Base-by-base conservation (phyloP, 2,797 vertebrate genomes). In the Propithecus perrieri region DNA sequence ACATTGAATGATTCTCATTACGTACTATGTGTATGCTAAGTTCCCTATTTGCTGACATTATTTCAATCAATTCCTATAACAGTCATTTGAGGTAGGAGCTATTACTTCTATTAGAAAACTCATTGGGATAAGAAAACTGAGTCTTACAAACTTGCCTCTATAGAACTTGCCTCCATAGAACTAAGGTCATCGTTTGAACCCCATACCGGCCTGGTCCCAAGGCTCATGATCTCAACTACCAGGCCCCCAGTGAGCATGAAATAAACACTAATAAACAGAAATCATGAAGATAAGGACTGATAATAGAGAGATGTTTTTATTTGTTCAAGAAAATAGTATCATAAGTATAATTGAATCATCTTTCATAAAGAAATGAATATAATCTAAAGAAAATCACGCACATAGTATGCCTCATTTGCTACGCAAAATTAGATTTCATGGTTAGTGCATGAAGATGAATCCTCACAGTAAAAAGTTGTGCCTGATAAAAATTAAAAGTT, bases 291-390 rank as follows among this genome's bases (percentile, higher is more conserved):
- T 48, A 92, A 72, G 61, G 15, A 78, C 48, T 86, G 33, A 2
- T 71, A 48, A 55, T 26, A 48, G 30, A 67, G 57, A 91, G 18
- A 17, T 28, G 22, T 53, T 83, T 65, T 86, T 87, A 67, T 85
- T 67, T 94, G 46, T 79, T 85, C 41, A 87, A 55, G 79, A 28
- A 48, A 74, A 61, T 92, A 55, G 72, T 85, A 83, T 81, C 69
- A 41, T 75, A 46, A 67, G 35, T 91, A 2, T 59, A 91, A 74
- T n/a, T 55, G 78, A 92, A 94, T 43, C 80, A 65, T 88, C n/a
- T 80, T 95, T 97, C 63, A 76, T 80, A 84, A 96, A 91, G 18
- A 85, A 95, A 85, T 85, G 59, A 85, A 46, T 35, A 63, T 90
- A 81, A 89, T 46, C 59, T 87, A 83, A 95, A 86, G 74, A 95